Conservation (phyloP, 1,140 invertebrate species). For the Galleria mellonella region DNA sequence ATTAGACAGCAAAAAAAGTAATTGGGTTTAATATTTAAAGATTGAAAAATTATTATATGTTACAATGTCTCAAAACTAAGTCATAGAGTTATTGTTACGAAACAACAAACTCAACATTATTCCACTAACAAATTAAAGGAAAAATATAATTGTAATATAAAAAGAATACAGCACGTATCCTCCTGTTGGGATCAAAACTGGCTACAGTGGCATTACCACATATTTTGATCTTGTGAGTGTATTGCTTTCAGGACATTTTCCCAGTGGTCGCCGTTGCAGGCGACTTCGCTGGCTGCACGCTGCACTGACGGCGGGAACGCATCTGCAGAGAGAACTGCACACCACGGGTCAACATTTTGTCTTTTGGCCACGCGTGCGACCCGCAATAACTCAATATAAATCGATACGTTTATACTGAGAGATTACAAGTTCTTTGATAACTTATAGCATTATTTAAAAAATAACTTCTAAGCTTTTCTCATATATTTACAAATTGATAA, state of each 20-base stretch:
- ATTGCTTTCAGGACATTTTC: slow-evolving; percentile 71
- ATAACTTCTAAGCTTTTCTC: neutral
- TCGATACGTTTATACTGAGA: too few relatives aligned
- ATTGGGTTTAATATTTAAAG: too few relatives aligned
- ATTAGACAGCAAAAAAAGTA: too few relatives aligned
- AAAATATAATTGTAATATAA: slow-evolving; percentile 42
- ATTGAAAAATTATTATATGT: too few relatives aligned
- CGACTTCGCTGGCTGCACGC: slow-evolving; percentile 60
- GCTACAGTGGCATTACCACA: slow-evolving; percentile 69
- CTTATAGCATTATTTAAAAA: neutral
- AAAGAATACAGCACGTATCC: slow-evolving; percentile 65
- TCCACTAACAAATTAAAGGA: slow-evolving; percentile 13
- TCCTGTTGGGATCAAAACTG: slow-evolving; percentile 40
- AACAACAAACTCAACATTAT: neutral
- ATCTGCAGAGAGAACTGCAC: slow-evolving; percentile 75
- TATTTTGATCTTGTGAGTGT: slow-evolving; percentile 66
- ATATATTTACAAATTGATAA: too few relatives aligned
- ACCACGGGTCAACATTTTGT: slow-evolving; percentile 68
- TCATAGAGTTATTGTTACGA: too few relatives aligned
- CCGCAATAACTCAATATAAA: slow-evolving; percentile 1
- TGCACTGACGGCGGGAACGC: slow-evolving; percentile 48
- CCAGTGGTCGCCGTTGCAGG: slow-evolving; percentile 68
- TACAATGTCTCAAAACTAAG: too few relatives aligned
- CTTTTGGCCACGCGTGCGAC: slow-evolving; percentile 20
- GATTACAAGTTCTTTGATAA: neutral